Conservation (phyloP, 2,888 invertebrate species). For the Drosophila histrio region DNA sequence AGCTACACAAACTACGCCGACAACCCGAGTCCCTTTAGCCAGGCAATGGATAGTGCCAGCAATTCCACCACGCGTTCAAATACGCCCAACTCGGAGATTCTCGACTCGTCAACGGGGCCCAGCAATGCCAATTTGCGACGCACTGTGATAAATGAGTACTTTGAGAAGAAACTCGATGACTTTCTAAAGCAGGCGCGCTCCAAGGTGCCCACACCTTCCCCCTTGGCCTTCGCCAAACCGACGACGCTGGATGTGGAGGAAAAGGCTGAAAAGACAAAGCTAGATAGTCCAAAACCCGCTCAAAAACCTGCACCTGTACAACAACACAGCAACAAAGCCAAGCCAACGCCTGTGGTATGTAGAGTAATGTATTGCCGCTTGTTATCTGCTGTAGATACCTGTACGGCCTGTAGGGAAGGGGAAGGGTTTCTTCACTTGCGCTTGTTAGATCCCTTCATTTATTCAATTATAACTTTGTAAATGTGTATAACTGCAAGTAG, state of each 20-base stretch:
- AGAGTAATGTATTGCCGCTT: background rate
- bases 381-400: background rate
- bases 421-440: background rate
- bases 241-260: background rate
- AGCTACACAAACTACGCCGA: conserved; percentile 60
- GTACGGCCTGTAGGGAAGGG: background rate
- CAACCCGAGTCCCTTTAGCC: conserved; percentile 79
- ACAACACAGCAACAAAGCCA: conserved; percentile 2
- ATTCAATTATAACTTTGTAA: background rate
- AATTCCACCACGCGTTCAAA: conserved; percentile 70
- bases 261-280: conserved; percentile 2
- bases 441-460: background rate
- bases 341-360: conserved; percentile 78
- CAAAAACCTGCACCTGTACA: background rate
- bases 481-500: too few species aligned
- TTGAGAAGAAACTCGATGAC: conserved; percentile 80
- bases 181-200: conserved; percentile 81
- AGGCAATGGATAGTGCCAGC: conserved; percentile 76
- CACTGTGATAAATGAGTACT: conserved; percentile 72
- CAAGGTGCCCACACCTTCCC: conserved; percentile 49
- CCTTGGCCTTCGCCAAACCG: background rate
- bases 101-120: conserved; percentile 15
- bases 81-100: conserved; percentile 64
- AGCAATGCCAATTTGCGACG: conserved; percentile 58
- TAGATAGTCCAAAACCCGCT: background rate